A percentile compares a stretch with the other conserved stretches of the same genome.
These are phyloP conservation scores for Eudemis profundana DNA, from an alignment of 2,888 invertebrate species.

Conservation along the genomic window DNA sequence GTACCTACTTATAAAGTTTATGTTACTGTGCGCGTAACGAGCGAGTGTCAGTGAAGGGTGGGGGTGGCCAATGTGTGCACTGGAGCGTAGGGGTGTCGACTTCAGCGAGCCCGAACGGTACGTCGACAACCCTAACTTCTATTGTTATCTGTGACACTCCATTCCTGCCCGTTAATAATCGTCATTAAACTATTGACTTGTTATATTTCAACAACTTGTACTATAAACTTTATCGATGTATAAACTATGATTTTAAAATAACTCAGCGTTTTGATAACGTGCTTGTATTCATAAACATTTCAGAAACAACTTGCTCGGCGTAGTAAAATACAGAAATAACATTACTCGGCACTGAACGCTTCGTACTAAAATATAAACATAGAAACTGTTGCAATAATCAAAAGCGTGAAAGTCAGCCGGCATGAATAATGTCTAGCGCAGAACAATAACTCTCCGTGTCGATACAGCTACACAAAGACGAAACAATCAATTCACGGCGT, in stretches of 20 bases:
- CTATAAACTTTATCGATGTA: conserved; percentile 19
- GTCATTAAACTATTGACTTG: conserved; percentile 46
- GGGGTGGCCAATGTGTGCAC: conserved; percentile 57
- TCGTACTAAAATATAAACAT: conserved; percentile 62
- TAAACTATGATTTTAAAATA: conserved; percentile 27
- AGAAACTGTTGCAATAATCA: conserved; percentile 78
- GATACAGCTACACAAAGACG: conserved; percentile 83
- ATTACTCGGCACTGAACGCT: conserved; percentile 28
- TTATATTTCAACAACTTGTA: conserved; percentile 27
- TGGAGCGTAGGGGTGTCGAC: conserved; percentile 67
- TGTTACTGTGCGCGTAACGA: conserved; percentile 57
- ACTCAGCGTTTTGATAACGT: conserved; percentile 12
- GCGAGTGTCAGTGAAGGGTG: conserved; percentile 64
- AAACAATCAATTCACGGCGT: conserved; percentile 84
- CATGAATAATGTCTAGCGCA: conserved; percentile 78
- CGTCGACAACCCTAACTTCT: conserved; percentile 64
- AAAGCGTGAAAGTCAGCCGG: conserved; percentile 78
- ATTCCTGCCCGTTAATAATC: conserved; percentile 59
- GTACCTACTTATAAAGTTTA: conserved; percentile 42
- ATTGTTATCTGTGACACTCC: conserved; percentile 74
- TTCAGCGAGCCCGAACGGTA: conserved; percentile 67
- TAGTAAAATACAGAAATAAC: conserved; percentile 25
- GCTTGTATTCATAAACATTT: background rate
- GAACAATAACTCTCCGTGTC: conserved; percentile 83
- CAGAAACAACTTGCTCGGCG: conserved; percentile 7